These are phyloP conservation scores for Poeciliopsis prolifica DNA, from an alignment of 2,113 vertebrate species.

Conservation along the genomic window DNA sequence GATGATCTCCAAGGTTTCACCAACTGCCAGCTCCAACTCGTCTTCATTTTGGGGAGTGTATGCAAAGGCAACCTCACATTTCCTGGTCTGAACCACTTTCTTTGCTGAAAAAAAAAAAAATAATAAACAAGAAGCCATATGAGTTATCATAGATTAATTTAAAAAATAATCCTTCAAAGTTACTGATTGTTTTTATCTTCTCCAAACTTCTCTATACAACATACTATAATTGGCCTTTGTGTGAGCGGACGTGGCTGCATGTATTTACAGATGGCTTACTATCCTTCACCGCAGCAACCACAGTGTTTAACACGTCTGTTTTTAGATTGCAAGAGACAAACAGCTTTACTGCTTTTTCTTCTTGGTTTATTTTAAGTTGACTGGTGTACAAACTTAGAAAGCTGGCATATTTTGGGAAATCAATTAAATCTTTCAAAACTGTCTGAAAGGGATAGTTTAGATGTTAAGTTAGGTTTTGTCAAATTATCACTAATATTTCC, in stretches of 20 bases:
- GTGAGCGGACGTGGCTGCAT: slow-evolving; percentile 29
- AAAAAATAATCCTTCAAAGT: slow-evolving; percentile 7
- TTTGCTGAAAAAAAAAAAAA: slow-evolving; percentile 54
- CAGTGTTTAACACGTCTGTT: background rate
- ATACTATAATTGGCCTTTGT: slow-evolving; percentile 12
- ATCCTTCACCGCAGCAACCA: slow-evolving; percentile 18
- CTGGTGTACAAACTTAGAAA: background rate
- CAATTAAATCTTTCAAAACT: background rate
- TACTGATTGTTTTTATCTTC: background rate
- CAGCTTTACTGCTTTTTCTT: background rate
- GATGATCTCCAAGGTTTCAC: slow-evolving; percentile 84
- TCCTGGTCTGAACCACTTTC: slow-evolving; percentile 67
- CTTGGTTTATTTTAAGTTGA: background rate
- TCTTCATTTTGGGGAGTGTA: slow-evolving; percentile 80
- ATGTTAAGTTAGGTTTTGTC: background rate
- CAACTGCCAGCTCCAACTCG: slow-evolving; percentile 81
- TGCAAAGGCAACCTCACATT: slow-evolving; percentile 81
- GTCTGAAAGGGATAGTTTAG: background rate
- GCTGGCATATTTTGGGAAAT: background rate
- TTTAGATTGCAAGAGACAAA: background rate
- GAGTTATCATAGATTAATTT: background rate
- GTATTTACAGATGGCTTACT: slow-evolving; percentile 18
- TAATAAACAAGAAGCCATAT: background rate
- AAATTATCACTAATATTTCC: background rate
- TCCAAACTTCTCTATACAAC: background rate